Evolutionary conservation across 2,888 invertebrate species (phyloP).

Genomic region (Leptothorax acervorum): DNA sequence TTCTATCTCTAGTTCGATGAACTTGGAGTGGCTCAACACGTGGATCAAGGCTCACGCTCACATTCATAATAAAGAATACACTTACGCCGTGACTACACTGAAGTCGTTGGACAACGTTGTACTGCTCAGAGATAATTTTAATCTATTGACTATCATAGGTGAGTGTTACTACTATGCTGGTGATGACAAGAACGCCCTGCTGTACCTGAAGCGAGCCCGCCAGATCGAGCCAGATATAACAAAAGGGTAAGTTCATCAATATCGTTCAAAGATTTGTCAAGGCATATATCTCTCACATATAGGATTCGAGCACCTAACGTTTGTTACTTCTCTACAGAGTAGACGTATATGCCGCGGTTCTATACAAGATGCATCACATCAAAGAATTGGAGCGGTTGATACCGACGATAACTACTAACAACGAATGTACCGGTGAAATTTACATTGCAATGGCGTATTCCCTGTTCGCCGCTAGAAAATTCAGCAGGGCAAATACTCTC

Average conservation of each 20-base stretch:
- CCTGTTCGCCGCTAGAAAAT: slow-evolving; percentile 88
- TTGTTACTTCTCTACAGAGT: slow-evolving; percentile 84
- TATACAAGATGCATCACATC: slow-evolving; percentile 87
- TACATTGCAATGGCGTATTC: slow-evolving; percentile 93
- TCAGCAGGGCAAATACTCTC: slow-evolving; percentile 90
- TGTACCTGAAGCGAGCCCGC: slow-evolving; percentile 86
- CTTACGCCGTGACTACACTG: slow-evolving; percentile 89
- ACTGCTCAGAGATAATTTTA: slow-evolving; percentile 89
- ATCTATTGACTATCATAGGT: slow-evolving; percentile 90
- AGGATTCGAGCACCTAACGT: background rate
- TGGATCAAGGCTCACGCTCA: slow-evolving; percentile 90
- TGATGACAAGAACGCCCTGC: slow-evolving; percentile 89
- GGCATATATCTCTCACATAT: background rate
- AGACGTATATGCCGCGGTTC: slow-evolving; percentile 89
- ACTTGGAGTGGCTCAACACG: slow-evolving; percentile 87
- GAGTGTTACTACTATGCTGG: slow-evolving; percentile 91
- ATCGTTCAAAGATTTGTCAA: background rate
- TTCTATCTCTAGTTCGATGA: slow-evolving; percentile 84
- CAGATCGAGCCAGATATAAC: slow-evolving; percentile 82
- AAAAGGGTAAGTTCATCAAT: slow-evolving; percentile 78
- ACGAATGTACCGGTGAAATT: slow-evolving; percentile 89
- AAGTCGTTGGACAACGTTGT: slow-evolving; percentile 89
- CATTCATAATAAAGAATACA: slow-evolving; percentile 89
- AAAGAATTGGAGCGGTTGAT: slow-evolving; percentile 89
- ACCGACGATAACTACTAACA: slow-evolving; percentile 85